phyloP scores from a whole-genome alignment of 2,797 vertebrate genomes.

The Melanogrammus aeglefinus region DNA sequence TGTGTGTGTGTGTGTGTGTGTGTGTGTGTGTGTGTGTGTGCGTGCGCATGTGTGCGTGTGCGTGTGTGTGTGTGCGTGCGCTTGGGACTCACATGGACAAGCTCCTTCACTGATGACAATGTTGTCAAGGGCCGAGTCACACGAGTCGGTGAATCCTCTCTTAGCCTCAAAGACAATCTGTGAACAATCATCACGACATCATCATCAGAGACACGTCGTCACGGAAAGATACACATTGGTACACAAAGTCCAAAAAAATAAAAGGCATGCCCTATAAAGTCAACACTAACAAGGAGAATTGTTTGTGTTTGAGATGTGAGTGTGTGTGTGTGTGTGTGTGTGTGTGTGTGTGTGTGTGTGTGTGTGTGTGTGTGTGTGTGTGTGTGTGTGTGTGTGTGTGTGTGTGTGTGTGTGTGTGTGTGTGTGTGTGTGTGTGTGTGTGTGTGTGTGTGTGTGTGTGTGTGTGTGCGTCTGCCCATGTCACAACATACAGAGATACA shows the following conservation, averaged over 20 bases:
- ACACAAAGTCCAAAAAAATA: too few species aligned
- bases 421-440: too few species aligned
- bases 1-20: constrained; percentile 3
- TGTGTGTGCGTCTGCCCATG: too few species aligned
- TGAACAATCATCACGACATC: constrained; percentile 3
- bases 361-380: too few species aligned
- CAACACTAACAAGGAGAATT: neutral
- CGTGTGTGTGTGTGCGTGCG: neutral
- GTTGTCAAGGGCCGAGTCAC: constrained; percentile 78
- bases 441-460: too few species aligned
- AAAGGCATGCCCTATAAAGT: too few species aligned
- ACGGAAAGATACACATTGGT: neutral
- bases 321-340: too few species aligned
- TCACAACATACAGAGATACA: too few species aligned
- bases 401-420: too few species aligned
- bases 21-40: constrained; percentile 9
- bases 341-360: too few species aligned
- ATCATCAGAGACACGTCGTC: neutral
- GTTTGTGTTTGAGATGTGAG: neutral
- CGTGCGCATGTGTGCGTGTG: neutral
- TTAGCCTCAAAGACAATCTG: constrained; percentile 77
- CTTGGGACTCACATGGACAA: constrained; percentile 70
- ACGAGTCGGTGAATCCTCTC: constrained; percentile 57
- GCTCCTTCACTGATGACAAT: constrained; percentile 72
- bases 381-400: too few species aligned